Evolutionary conservation across 2,888 invertebrate species (phyloP), one percentile per base, ranked within the genome.

Genomic region (Stenolophus ochropezus): DNA sequence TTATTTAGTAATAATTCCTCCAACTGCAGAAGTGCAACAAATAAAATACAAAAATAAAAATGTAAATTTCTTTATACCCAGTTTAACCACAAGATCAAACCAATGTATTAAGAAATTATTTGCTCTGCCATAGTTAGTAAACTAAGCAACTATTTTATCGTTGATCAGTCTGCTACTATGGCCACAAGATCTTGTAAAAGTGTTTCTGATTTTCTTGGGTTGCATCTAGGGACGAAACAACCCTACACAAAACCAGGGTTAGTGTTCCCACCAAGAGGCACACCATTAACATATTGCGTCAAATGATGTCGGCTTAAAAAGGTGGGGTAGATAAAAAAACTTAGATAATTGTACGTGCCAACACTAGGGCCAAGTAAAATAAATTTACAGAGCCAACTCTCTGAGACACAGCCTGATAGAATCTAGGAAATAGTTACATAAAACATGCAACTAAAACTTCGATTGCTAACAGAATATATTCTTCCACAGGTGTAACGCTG

Each of bases 401-500:
- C 74, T 25, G 42, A 47, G 58, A 21, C 53, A 74, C 81, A 56
- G 14, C 18, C 61, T 58, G 42, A 47, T 16, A 23, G 11, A 47
- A 73, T 56, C 73, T 42, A 42, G 47, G 74, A 58, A 47, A 47
- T 21, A 74, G 74, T 47, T 5, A 33, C 33, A 81, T 58, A 81
- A 49, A 81, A 81, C 81, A 74, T 81, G 25, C 21, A 6, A 47
- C 25, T 47, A 42, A 56, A 74, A 81, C 81, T 58, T 81, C 33
- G 58, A 33, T 81, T 61, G 23, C 23, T 47, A 47, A 16, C 73
- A 58, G 27, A 49, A 8, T 25, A 49, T 81, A 16, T 4, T 81
- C 23, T 81, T 42, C 81, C 81, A 81, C 61, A 81, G 74, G 81
- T 58, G 81, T 81, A 81, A 81, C 81, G 81, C 81, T 73, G 56